These are phyloP conservation scores for Corythucha ciliata DNA, from an alignment of 2,888 invertebrate genomes.

Conservation along the genomic window DNA sequence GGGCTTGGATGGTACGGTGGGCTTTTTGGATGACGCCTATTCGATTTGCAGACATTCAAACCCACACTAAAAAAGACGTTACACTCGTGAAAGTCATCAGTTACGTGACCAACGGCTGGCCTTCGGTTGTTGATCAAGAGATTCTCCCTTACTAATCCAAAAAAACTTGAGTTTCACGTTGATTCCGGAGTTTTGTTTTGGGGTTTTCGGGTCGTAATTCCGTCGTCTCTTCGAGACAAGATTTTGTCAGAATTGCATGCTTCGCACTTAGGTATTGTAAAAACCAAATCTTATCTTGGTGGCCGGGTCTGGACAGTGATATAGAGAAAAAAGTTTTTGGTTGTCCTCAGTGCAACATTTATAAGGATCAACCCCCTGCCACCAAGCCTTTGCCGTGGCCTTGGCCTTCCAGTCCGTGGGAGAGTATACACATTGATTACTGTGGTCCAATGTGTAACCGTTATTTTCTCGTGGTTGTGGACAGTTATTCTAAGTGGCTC, in stretches of 20 bases:
- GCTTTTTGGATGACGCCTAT: slow-evolving; percentile 25
- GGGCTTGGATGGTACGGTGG: slow-evolving; percentile 30
- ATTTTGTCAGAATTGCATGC: slow-evolving; percentile 32
- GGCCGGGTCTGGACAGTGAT: slow-evolving; percentile 33
- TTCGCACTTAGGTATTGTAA: slow-evolving; percentile 35
- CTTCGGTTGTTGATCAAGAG: not conserved
- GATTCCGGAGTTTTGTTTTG: slow-evolving; percentile 27
- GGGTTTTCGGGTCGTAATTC: slow-evolving; percentile 35
- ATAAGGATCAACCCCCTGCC: slow-evolving; percentile 27
- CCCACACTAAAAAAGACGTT: slow-evolving; percentile 2
- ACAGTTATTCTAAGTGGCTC: slow-evolving; percentile 33
- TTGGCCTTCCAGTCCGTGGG: slow-evolving; percentile 27
- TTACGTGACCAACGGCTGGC: too few species aligned
- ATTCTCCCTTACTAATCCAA: not conserved
- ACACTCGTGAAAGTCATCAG: not conserved
- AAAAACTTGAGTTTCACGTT: slow-evolving; percentile 17
- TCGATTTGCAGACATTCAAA: not conserved
- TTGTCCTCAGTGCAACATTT: slow-evolving; percentile 31
- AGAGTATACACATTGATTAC: slow-evolving; percentile 34
- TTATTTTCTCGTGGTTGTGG: slow-evolving; percentile 26
- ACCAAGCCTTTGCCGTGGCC: slow-evolving; percentile 28
- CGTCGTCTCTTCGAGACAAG: slow-evolving; percentile 25
- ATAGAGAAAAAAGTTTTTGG: slow-evolving; percentile 33
- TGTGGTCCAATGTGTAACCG: slow-evolving; percentile 24
- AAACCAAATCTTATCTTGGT: slow-evolving; percentile 36